These are phyloP conservation scores for Oenanthe melanoleuca DNA, from an alignment of 2,113 vertebrate genomes.

Conservation along the genomic window DNA sequence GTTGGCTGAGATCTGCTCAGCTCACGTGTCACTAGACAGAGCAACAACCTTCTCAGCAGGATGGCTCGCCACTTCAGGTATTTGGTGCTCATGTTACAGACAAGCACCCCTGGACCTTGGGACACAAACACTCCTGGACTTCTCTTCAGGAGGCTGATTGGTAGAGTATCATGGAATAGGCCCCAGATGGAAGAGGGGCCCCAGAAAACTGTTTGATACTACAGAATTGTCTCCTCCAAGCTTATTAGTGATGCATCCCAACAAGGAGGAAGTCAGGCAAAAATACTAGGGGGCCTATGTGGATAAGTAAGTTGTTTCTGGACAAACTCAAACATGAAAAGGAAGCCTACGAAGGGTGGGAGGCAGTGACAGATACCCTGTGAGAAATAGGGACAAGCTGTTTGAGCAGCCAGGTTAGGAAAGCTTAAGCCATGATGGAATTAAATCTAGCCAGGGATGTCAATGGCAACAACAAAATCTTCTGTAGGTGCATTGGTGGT, in stretches of 20 bases:
- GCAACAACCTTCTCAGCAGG: neutral
- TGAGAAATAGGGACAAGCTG: neutral
- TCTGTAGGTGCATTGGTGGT: neutral
- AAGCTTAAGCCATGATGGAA: neutral
- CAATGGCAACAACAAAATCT: neutral
- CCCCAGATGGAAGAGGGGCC: neutral
- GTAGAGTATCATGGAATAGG: neutral
- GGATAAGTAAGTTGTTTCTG: neutral
- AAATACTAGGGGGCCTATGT: neutral
- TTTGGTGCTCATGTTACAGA: neutral
- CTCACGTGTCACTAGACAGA: neutral
- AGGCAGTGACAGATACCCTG: neutral
- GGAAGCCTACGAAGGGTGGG: neutral
- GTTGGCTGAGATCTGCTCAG: neutral
- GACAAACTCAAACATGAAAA: neutral
- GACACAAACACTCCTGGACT: neutral
- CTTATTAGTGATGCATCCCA: neutral
- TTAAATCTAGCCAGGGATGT: neutral
- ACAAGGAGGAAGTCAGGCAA: neutral
- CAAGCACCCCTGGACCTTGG: neutral
- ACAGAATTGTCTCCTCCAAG: neutral
- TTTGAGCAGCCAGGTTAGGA: neutral
- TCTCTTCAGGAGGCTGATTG: neutral
- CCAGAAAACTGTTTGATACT: neutral
- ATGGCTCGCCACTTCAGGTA: neutral